Conservation (phyloP, 1,140 invertebrate genomes). For the fruit fly (Drosophila melanogaster) region Release_6_plus_ISO1_MT NT_037436.4:12663501-12664000, state of each 20-base stretch:
- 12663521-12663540: constrained; percentile 80
- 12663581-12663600: constrained; percentile 26
- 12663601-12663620: constrained; percentile 32
- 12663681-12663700: constrained; percentile 31
- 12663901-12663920: constrained; percentile 76
- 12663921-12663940: constrained; percentile 67
- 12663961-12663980: constrained; percentile 42
- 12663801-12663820: constrained; percentile 79
- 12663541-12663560: constrained; percentile 77
- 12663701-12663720: neutral
- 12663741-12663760: constrained; percentile 56
- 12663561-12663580: constrained; percentile 56
- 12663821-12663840: constrained; percentile 83
- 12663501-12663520: no score
- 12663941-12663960: constrained; percentile 47
- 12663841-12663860: constrained; percentile 81
- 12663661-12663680: constrained; percentile 8
- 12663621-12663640: constrained; percentile 82
- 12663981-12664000: constrained; percentile 40
- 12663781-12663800: constrained; percentile 80
- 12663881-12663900: constrained; percentile 81
- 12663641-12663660: constrained; percentile 49
- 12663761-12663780: constrained; percentile 83
- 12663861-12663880: constrained; percentile 74
- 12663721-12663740: constrained; percentile 31